Percentiles rank a stretch among this genome's conserved stretches.
These are phyloP conservation scores for Caranx melampygus DNA, from an alignment of 2,113 vertebrate genomes.

Conservation along the genomic window DNA sequence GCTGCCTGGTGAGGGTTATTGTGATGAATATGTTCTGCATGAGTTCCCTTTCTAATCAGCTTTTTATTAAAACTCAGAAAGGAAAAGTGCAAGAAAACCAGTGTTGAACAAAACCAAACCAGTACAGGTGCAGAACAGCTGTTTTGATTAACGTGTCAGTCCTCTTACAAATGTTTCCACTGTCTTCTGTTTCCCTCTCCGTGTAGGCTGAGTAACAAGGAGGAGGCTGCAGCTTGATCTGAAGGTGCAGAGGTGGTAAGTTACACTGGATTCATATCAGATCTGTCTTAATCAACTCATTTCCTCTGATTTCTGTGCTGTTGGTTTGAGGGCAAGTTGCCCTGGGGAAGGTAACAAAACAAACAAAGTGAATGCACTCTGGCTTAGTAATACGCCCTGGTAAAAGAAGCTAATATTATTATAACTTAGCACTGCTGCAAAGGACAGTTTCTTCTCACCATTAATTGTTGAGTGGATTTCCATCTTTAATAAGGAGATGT, in stretches of 20 bases:
- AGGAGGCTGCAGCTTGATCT: constrained; percentile 8
- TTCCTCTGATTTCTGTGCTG: constrained; percentile 10
- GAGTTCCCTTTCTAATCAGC: background rate
- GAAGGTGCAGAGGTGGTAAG: constrained; percentile 32
- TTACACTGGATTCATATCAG: constrained; percentile 13
- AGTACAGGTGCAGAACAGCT: background rate
- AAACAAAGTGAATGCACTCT: background rate
- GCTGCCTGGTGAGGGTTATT: background rate
- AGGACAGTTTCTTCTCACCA: background rate
- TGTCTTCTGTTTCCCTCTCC: background rate
- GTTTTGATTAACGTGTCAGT: background rate
- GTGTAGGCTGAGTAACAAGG: background rate
- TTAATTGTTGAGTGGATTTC: background rate
- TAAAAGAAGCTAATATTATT: background rate
- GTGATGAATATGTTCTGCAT: constrained; percentile 2
- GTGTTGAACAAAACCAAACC: background rate
- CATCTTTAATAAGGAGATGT: background rate
- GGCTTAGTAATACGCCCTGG: constrained; percentile 8
- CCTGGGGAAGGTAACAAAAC: background rate
- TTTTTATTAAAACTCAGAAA: constrained; percentile 1
- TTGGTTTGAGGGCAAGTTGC: background rate
- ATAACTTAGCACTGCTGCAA: background rate
- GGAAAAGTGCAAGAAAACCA: background rate
- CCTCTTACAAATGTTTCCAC: background rate
- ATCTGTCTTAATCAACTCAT: constrained; percentile 26